phyloP scores from a whole-genome alignment of 2,888 invertebrate species.

The Eupithecia subfuscata region DNA sequence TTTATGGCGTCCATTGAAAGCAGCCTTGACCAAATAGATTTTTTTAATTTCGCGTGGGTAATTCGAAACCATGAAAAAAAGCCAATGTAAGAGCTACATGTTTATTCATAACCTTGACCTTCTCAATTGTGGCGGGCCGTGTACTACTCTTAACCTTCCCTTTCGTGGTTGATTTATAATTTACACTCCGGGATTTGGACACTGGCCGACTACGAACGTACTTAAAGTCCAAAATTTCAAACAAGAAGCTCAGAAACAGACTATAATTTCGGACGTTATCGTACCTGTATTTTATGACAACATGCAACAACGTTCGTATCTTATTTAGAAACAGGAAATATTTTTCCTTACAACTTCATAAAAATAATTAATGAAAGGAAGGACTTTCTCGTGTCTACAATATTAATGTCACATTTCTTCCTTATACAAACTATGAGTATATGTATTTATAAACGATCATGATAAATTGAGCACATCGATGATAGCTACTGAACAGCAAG shows the following conservation, averaged over 20 bases:
- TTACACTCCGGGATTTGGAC: conserved; percentile 38
- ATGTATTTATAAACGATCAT: neutral
- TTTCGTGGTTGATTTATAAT: conserved; percentile 43
- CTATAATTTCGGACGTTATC: neutral
- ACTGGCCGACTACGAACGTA: conserved; percentile 17
- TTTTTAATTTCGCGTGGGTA: neutral
- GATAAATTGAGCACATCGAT: neutral
- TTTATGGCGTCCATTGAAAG: neutral
- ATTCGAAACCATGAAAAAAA: neutral
- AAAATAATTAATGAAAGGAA: neutral
- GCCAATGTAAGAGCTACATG: neutral
- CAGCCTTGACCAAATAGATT: neutral
- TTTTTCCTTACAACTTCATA: neutral
- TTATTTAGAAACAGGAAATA: neutral
- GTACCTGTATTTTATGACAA: neutral
- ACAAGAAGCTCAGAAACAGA: neutral
- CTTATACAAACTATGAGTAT: neutral
- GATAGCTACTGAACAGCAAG: neutral
- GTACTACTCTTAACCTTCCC: conserved; percentile 43
- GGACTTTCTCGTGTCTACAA: neutral
- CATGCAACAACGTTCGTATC: neutral
- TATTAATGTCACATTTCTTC: neutral
- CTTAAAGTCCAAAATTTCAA: neutral
- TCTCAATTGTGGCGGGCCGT: conserved; percentile 25
- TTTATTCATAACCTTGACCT: conserved; percentile 44